Evolutionary conservation across 2,113 vertebrate species (phyloP).

Genomic region (Anguilla rostrata): DNA sequence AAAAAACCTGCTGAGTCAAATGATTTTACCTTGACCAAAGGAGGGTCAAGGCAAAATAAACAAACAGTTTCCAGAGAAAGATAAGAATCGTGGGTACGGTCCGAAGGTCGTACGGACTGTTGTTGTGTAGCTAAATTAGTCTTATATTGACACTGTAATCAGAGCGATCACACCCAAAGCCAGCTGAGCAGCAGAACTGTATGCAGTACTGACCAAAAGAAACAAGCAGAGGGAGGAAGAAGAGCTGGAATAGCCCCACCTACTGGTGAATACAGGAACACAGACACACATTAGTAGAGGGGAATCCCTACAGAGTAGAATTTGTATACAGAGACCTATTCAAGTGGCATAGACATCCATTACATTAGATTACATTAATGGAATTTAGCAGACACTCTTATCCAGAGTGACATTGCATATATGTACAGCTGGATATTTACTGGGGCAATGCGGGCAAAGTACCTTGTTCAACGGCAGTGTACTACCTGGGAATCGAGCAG

Average conservation of each 20-base stretch:
- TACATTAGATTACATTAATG: too few relatives aligned
- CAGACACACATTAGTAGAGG: too few relatives aligned
- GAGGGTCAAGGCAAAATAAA: neutral
- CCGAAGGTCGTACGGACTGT: neutral
- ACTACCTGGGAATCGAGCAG: too few relatives aligned
- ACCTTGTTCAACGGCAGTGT: too few relatives aligned
- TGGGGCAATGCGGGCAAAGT: too few relatives aligned
- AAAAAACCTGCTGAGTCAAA: neutral
- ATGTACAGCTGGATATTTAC: too few relatives aligned
- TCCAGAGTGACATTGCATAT: too few relatives aligned
- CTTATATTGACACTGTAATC: neutral
- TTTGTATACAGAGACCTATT: neutral
- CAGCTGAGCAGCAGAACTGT: neutral
- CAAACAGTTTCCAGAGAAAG: neutral
- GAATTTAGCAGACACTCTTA: too few relatives aligned
- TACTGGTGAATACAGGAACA: slow-evolving; percentile 2
- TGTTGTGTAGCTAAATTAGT: neutral
- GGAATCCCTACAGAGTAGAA: too few relatives aligned
- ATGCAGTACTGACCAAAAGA: neutral
- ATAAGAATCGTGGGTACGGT: neutral
- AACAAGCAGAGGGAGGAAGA: neutral
- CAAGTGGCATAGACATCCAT: neutral
- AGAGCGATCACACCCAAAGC: neutral
- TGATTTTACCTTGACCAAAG: neutral
- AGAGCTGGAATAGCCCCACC: slow-evolving; percentile 1